Evolutionary conservation across 2,797 vertebrate genomes (phyloP).

Genomic region (Tachyglossus aculeatus): DNA sequence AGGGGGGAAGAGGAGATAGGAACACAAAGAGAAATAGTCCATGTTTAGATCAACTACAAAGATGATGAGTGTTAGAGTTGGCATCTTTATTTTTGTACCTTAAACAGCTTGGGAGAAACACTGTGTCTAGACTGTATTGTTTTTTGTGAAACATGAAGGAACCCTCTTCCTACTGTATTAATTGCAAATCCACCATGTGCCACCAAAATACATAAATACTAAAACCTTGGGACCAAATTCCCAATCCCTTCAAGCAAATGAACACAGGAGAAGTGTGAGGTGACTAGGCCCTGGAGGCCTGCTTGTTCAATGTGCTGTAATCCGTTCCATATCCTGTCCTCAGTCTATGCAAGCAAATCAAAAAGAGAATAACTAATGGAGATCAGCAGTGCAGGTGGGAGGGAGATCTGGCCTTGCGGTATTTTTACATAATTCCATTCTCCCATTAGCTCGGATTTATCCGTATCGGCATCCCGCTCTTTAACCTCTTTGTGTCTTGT

Average conservation of each 20-base stretch:
- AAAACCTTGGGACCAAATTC: no score
- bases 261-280: not conserved
- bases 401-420: not conserved
- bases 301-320: not conserved
- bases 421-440: not conserved
- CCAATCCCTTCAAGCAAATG: not conserved
- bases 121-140: no score
- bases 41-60: no score
- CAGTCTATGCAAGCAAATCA: not conserved
- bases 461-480: not conserved
- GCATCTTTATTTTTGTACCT: no score
- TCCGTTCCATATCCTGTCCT: not conserved
- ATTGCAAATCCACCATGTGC: no score
- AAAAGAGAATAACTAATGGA: not conserved
- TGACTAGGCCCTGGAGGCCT: not conserved
- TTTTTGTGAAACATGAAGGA: no score
- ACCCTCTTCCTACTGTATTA: no score
- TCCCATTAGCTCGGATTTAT: not conserved
- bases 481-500: not conserved
- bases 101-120: no score
- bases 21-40: no score
- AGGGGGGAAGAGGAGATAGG: no score
- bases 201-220: no score
- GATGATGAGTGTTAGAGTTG: no score
- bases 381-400: not conserved